Evolutionary conservation across 1,140 invertebrate genomes (phyloP), one percentile per base, ranked within the genome.

Genomic region (Schlechtendalia chinensis): DNA sequence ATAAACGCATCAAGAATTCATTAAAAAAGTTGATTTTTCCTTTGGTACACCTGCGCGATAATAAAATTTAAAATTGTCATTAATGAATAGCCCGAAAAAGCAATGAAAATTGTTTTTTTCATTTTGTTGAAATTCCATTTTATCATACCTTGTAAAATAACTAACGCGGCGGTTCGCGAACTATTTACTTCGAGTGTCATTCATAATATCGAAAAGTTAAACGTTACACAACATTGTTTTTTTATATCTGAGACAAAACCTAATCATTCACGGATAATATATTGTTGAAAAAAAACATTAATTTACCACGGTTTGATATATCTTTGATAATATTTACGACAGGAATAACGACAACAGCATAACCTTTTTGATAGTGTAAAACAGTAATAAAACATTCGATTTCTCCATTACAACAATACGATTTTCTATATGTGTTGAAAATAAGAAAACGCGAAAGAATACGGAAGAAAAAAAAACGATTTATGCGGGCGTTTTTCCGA

Each of bases 321-420:
- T 69, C 65, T 69, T 69, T 69, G 65, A 69, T 69, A 47, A 69
- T 69, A 47, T 69, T 69, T 69, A 69, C 39, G 65, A 69, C 22
- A 50, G 65, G 11, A 47, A 69, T 47, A 47, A 69, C 39, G 39
- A 69, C 39, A 47, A 47, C 39, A 22, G n/a, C 65, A 69, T 69
- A 69, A 69, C 65, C 65, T 47, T 47, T 69, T 69, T 45, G 39
- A 69, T 79, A 59, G 58, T 61, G 74, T 61, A 79, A 75, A 79
- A 79, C 74, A 47, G 74, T 79, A 79, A 79, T 59, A 61, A 79
- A 59, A 79, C 74, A 45, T 79, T 79, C 74, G 56, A 79, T 79
- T 79, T 79, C 58, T 79, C 74, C n/a, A n/a, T 19, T 61, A 61
- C 58, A 61, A 79, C 74, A 79, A 79, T 79, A 79, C 74, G 56